A percentile compares a stretch with the other conserved stretches of the same genome.
Evolutionary conservation across 2,797 vertebrate species (phyloP).

Genomic region (Acanthiza pusilla): DNA sequence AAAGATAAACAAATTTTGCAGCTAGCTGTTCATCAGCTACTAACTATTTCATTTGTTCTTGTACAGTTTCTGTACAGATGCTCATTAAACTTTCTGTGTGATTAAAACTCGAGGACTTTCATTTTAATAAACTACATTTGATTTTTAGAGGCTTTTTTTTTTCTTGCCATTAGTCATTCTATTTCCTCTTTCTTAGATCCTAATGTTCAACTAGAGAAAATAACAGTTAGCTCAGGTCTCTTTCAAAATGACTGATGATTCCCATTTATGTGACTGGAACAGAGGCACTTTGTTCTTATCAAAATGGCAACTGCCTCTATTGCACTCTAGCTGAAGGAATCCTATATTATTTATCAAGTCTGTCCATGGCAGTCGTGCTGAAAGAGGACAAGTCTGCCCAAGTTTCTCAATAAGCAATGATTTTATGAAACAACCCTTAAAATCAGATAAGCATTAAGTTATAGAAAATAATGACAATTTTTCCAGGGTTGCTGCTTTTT

Average conservation of each 20-base stretch:
- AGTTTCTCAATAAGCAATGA: background rate
- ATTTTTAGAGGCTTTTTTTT: constrained; percentile 11
- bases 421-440: background rate
- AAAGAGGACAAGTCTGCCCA: background rate
- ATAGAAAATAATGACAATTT: background rate
- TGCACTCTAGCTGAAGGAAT: background rate
- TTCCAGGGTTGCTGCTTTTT: background rate
- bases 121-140: background rate
- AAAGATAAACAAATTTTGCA: background rate
- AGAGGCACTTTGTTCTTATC: constrained; percentile 32
- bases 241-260: constrained; percentile 41
- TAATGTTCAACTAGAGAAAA: constrained; percentile 26
- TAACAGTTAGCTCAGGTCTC: constrained; percentile 16
- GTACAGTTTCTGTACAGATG: background rate
- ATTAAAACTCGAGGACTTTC: background rate
- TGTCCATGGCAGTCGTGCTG: background rate
- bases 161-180: background rate
- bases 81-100: background rate
- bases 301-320: constrained; percentile 2
- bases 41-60: background rate
- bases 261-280: constrained; percentile 6
- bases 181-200: constrained; percentile 3
- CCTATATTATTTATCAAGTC: background rate
- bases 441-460: background rate
- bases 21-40: background rate